These are phyloP conservation scores for Mohoua ochrocephala DNA, from an alignment of 2,113 vertebrate species.

Conservation along the genomic window DNA sequence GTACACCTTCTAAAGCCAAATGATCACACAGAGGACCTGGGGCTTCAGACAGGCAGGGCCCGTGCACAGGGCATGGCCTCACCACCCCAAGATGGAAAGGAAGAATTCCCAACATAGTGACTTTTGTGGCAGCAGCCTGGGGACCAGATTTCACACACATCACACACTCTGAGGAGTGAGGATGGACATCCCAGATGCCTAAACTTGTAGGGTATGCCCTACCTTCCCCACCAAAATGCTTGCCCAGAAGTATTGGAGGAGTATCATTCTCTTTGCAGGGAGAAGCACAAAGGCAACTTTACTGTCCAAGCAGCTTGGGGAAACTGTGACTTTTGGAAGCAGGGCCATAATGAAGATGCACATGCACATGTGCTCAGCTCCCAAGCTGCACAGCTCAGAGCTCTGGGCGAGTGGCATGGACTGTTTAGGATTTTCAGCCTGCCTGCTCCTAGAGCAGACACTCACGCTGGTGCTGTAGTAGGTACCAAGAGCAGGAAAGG, in stretches of 20 bases:
- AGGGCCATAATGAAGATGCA: background rate
- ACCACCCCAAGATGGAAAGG: background rate
- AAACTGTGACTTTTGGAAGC: background rate
- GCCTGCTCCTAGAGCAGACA: background rate
- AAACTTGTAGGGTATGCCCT: background rate
- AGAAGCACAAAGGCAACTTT: background rate
- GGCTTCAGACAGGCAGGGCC: background rate
- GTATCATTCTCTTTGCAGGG: background rate
- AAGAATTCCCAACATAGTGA: background rate
- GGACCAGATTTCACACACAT: background rate
- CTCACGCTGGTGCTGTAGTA: background rate
- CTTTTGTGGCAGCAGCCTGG: background rate
- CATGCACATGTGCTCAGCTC: background rate
- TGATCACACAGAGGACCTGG: background rate
- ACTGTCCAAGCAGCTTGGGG: background rate
- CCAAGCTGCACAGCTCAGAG: background rate
- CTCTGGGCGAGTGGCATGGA: background rate
- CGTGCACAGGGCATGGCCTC: fast-evolving
- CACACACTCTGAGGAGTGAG: background rate
- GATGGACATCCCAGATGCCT: background rate
- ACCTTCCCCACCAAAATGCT: background rate
- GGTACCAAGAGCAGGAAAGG: background rate
- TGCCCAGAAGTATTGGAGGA: background rate
- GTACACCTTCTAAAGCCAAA: background rate
- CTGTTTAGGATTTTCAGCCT: background rate